phyloP scores from a whole-genome alignment of 2,888 invertebrate genomes.

The Aplocera efformata region DNA sequence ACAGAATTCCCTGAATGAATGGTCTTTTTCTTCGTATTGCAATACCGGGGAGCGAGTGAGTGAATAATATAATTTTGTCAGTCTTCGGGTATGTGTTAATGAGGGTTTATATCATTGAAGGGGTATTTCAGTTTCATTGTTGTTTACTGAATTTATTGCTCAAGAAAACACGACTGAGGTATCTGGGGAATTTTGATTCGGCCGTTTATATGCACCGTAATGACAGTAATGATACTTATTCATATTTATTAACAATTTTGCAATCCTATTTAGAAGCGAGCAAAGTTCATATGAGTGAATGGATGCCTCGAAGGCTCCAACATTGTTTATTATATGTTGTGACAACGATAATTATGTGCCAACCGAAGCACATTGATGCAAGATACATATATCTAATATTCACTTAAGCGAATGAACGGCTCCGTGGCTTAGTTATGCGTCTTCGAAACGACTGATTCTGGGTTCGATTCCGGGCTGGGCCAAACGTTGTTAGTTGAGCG shows the following conservation, averaged over 20 bases:
- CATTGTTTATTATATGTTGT: no score
- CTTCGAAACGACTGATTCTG: no score
- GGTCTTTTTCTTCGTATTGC: conserved; percentile 67
- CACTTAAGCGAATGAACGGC: no score
- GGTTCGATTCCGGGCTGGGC: no score
- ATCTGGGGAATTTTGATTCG: conserved; percentile 8
- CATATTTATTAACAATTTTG: not conserved
- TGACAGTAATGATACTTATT: not conserved
- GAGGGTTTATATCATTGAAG: conserved; percentile 12
- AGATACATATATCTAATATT: no score
- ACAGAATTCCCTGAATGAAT: conserved; percentile 75
- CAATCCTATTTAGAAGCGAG: no score
- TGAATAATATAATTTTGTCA: conserved; percentile 69
- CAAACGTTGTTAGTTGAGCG: no score
- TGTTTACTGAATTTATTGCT: conserved; percentile 13
- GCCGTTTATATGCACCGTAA: conserved; percentile 1
- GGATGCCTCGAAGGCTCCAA: no score
- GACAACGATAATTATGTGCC: no score
- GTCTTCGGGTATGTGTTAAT: conserved; percentile 29
- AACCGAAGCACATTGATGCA: no score
- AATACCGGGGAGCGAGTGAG: conserved; percentile 71
- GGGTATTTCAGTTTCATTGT: conserved; percentile 14
- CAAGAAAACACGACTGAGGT: conserved; percentile 10
- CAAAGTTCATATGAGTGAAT: no score
- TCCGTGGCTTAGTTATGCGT: no score